Base-by-base conservation (phyloP, 1,140 invertebrate genomes). In the Lepidostoma basale region DNA sequence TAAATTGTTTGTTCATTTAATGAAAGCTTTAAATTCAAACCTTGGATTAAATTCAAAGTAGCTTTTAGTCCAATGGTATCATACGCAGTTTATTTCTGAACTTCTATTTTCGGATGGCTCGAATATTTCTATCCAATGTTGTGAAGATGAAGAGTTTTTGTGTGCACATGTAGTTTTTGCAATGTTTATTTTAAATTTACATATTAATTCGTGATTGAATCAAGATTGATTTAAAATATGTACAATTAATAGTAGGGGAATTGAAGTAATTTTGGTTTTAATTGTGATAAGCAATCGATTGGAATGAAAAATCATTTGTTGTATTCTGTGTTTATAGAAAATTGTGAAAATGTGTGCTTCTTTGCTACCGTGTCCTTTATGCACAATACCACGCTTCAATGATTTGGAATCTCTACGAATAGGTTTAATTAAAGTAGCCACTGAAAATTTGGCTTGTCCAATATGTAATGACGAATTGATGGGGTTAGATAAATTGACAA, bases 401-500 rank as follows among this genome's bases (percentile, higher is more conserved):
- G 87, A 86, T 42, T 84, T 89, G 44, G 88, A 92, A 75, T 83
- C 88, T 5, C 78, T 94, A 58, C 84, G 89, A 76, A 83, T 87
- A 62, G 87, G 88, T 60, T 82, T 94, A 45, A 88, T 93, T 42
- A 88, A 85, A 74, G 90, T 90, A 14, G 88, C 90, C 2, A 92
- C 90, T 26, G 85, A 90, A 65, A 89, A 87, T 49, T 77, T 93
- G 54, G 76, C 83, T 28, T 94, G 92, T 79, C 91, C 91, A 10
- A 84, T 93, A 22, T 94, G 92, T 76, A 86, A 88, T 68, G 90
- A 93, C 74, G 78, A 88, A 62, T 80, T 93, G 4, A 77, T 86
- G 56, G 91, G 92, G 2, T 85, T 94, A 58, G 92, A 93, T 78
- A 93, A 94, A 80, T 81, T 93, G n/a, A 93, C 91, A 1, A 92